These are phyloP conservation scores for Rostratula benghalensis DNA, from an alignment of 2,113 vertebrate genomes.

Conservation along the genomic window DNA sequence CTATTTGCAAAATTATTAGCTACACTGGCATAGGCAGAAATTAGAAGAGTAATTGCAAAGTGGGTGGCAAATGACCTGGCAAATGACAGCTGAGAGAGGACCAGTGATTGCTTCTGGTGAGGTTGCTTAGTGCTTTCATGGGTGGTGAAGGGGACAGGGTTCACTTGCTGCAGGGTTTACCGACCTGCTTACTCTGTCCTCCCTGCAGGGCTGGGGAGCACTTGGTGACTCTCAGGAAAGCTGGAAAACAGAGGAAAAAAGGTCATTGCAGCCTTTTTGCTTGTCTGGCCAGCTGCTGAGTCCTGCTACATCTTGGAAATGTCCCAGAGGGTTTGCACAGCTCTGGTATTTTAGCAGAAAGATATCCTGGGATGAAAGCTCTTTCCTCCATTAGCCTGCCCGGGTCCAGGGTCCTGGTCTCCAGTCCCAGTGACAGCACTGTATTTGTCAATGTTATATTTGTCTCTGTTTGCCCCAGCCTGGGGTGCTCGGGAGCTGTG, in stretches of 20 bases:
- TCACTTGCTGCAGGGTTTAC: accelerated
- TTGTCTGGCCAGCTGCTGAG: background rate
- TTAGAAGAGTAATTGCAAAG: background rate
- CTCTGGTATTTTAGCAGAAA: background rate
- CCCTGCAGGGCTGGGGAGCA: background rate
- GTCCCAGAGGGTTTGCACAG: background rate
- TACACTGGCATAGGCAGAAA: background rate
- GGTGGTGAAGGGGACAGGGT: background rate
- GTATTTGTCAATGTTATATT: background rate
- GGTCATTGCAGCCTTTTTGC: background rate
- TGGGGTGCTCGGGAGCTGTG: accelerated
- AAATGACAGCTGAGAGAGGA: background rate
- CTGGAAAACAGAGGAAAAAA: background rate
- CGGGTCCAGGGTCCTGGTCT: background rate
- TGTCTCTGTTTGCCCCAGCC: background rate
- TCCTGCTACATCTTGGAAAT: background rate
- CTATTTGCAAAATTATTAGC: background rate
- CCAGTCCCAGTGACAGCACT: background rate
- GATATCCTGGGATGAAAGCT: background rate
- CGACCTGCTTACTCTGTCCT: background rate
- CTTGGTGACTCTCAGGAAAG: background rate
- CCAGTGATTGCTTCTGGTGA: background rate
- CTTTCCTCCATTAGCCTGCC: background rate
- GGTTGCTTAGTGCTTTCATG: background rate
- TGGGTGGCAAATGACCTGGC: background rate